These are phyloP conservation scores for Anolis carolinensis DNA, from an alignment of 2,113 vertebrate genomes.

Conservation along the genomic window DNA sequence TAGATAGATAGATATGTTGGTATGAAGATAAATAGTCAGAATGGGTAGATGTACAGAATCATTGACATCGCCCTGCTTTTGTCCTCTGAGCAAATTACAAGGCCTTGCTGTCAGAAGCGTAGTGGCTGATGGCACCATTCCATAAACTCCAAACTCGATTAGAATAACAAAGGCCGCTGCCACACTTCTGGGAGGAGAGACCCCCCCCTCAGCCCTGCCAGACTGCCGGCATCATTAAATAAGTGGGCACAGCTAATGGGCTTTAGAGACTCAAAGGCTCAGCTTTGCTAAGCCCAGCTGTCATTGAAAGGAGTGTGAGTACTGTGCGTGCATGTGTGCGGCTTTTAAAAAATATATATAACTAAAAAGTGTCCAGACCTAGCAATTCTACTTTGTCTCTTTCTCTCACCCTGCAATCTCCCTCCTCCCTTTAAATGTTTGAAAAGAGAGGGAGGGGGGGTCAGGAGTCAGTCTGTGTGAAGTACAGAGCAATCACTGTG, in stretches of 20 bases:
- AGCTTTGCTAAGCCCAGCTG: constrained; percentile 85
- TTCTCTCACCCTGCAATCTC: constrained; percentile 18
- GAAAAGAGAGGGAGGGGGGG: constrained; percentile 59
- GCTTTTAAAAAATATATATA: constrained; percentile 59
- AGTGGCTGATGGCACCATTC: constrained; percentile 78
- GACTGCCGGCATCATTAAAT: constrained; percentile 87
- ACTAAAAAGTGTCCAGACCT: background rate
- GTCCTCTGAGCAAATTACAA: constrained; percentile 76
- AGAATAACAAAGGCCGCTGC: constrained; percentile 90
- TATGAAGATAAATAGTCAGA: too few species aligned
- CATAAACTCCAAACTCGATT: constrained; percentile 82
- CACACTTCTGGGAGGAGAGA: constrained; percentile 93
- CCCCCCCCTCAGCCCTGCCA: constrained; percentile 67
- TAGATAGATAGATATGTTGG: too few species aligned
- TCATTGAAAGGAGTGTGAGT: constrained; percentile 83
- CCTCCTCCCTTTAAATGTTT: constrained; percentile 46
- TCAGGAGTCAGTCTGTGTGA: constrained; percentile 60
- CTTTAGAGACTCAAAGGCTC: constrained; percentile 80
- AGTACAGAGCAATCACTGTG: constrained; percentile 73
- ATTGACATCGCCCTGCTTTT: constrained; percentile 67
- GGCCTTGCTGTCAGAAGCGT: constrained; percentile 61
- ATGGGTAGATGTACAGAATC: too few species aligned
- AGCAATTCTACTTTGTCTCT: background rate
- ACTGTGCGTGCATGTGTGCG: too few species aligned
- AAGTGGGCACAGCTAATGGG: constrained; percentile 91